These are phyloP conservation scores for Andrena chrysosceles DNA, from an alignment of 2,888 invertebrate genomes.

Conservation along the genomic window DNA sequence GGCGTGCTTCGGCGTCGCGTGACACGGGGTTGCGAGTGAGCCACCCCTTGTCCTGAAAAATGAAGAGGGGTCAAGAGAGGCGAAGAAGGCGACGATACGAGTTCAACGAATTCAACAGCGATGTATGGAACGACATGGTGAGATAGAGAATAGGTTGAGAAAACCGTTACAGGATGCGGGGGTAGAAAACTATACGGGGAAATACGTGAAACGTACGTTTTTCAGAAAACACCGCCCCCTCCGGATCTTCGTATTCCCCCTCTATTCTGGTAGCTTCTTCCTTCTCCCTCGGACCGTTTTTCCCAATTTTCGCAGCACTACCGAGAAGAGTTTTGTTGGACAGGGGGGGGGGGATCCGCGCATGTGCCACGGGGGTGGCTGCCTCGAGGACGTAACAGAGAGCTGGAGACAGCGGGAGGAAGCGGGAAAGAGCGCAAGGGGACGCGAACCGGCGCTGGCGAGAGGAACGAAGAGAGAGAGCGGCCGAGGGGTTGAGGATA, in stretches of 20 bases:
- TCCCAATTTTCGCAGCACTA: constrained; percentile 53
- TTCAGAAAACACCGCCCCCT: constrained; percentile 48
- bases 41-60: background rate
- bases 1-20: constrained; percentile 26
- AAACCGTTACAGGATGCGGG: too few relatives aligned
- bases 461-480: constrained; percentile 35
- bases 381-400: constrained; percentile 57
- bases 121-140: background rate
- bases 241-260: background rate
- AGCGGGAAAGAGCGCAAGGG: constrained; percentile 30
- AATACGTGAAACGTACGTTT: constrained; percentile 25
- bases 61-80: background rate
- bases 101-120: background rate
- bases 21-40: constrained; percentile 4
- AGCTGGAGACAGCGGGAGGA: constrained; percentile 54
- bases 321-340: constrained; percentile 53
- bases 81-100: background rate
- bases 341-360: constrained; percentile 39
- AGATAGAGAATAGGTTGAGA: background rate
- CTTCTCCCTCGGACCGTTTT: constrained; percentile 54
- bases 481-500: constrained; percentile 22
- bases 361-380: constrained; percentile 53
- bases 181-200: background rate
- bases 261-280: constrained; percentile 17
- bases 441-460: constrained; percentile 16